These are phyloP conservation scores for Metellina segmentata DNA, from an alignment of 2,888 invertebrate species.

Conservation along the genomic window DNA sequence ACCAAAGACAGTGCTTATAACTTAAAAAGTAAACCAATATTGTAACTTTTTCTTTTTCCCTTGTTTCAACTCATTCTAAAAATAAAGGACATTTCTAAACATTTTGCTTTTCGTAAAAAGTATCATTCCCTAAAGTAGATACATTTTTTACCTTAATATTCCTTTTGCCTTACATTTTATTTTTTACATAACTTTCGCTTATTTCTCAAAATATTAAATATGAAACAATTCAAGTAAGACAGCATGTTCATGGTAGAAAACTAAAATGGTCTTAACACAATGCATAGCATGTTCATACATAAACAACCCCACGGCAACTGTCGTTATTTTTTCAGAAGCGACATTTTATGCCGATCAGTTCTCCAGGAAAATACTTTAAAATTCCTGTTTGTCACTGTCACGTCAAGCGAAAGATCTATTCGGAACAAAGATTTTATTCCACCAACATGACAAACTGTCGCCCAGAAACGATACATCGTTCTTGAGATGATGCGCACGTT, in stretches of 20 bases:
- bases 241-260: not conserved
- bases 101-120: no score
- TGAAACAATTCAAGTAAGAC: constrained; percentile 1
- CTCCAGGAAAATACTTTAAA: constrained; percentile 39
- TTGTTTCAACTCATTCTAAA: no score
- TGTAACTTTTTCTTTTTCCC: no score
- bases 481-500: constrained; percentile 27
- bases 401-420: constrained; percentile 41
- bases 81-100: no score
- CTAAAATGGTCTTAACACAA: not conserved
- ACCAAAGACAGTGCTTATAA: no score
- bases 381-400: constrained; percentile 53
- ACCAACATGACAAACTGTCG: constrained; percentile 61
- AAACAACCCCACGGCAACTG: not conserved
- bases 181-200: not conserved
- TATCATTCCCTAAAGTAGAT: no score
- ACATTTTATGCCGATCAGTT: constrained; percentile 2
- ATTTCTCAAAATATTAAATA: not conserved
- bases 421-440: constrained; percentile 61
- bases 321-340: constrained; percentile 17
- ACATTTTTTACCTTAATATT: no score
- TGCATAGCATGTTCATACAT: constrained; percentile 20
- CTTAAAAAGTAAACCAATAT: no score
- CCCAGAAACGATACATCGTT: constrained; percentile 41
- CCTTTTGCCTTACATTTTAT: no score